Conservation (phyloP, 2,888 invertebrate genomes). For the Doris montereyensis region DNA sequence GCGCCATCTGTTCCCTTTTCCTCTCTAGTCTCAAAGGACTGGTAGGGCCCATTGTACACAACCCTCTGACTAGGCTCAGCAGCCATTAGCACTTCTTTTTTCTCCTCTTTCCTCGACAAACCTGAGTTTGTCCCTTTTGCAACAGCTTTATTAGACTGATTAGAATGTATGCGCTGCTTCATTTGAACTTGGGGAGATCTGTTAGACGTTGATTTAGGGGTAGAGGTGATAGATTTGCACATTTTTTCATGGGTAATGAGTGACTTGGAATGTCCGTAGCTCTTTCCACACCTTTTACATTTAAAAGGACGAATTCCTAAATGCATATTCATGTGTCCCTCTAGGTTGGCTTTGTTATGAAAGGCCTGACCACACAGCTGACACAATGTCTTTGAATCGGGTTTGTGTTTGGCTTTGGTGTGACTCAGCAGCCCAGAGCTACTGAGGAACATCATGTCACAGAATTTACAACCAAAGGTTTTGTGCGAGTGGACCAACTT, state of each 20-base stretch:
- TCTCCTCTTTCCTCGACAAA: background rate
- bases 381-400: conserved; percentile 37
- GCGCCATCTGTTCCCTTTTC: background rate
- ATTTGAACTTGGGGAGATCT: background rate
- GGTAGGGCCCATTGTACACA: background rate
- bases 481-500: conserved; percentile 35
- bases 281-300: conserved; percentile 36
- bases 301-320: conserved; percentile 33
- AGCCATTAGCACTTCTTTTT: background rate
- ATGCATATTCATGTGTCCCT: conserved; percentile 41
- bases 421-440: conserved; percentile 37
- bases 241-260: conserved; percentile 36
- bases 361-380: conserved; percentile 41
- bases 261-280: conserved; percentile 39
- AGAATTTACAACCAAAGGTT: conserved; percentile 38
- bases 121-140: background rate
- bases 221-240: conserved; percentile 6
- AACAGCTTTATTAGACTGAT: background rate
- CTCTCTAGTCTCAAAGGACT: background rate
- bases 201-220: background rate
- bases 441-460: conserved; percentile 38
- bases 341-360: conserved; percentile 36
- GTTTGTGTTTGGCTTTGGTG: conserved; percentile 39
- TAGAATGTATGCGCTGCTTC: background rate
- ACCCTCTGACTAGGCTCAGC: background rate